Evolutionary conservation across 2,888 invertebrate genomes (phyloP), one percentile per base, ranked within the genome.

Genomic region (Apamea crenata): DNA sequence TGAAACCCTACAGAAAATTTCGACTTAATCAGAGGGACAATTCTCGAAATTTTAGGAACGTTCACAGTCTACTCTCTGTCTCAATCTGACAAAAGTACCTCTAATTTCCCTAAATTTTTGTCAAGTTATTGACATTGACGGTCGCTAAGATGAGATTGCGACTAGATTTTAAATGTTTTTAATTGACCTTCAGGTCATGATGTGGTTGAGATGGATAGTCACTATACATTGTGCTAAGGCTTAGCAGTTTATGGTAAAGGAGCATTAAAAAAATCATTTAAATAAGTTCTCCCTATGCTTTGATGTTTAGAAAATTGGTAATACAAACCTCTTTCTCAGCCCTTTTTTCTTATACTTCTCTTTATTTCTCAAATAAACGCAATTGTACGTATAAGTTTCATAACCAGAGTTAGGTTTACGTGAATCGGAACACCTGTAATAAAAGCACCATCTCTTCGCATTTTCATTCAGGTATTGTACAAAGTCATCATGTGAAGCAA

Each of bases 351-450:
- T 90, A 82, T 92, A 92, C 67, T 87, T 88, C 67, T 92, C 91
- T 83, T 92, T 91, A 79, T 90, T 92, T 77, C 87, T 93, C 79
- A 91, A 86, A 89, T 92, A 94, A 71, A 93, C 90, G 86, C 94
- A 94, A 76, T 89, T 90, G 73, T 93, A 94, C 0, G 91, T 91
- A 77, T 91, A 93, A 7, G 87, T 77, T 85, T 92, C 93, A 72
- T 85, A 83, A 2, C 88, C 89, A 0, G 90, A 86, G 50, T 90
- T 89, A 6, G 90, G 87, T 68, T 90, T 91, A 36, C 89, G 88
- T 14, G 93, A 93, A 85, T 93, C 93, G 0, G 91, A 90, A 84
- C 93, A 93, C 77, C 91, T 92, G 77, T 93, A 92, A 63, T 93
- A 94, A 77, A 90, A 93, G 74, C 88, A 90, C 94, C 94, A 94